phyloP scores from a whole-genome alignment of 1,140 invertebrate genomes.

The Aphelinus atriplicis region DNA sequence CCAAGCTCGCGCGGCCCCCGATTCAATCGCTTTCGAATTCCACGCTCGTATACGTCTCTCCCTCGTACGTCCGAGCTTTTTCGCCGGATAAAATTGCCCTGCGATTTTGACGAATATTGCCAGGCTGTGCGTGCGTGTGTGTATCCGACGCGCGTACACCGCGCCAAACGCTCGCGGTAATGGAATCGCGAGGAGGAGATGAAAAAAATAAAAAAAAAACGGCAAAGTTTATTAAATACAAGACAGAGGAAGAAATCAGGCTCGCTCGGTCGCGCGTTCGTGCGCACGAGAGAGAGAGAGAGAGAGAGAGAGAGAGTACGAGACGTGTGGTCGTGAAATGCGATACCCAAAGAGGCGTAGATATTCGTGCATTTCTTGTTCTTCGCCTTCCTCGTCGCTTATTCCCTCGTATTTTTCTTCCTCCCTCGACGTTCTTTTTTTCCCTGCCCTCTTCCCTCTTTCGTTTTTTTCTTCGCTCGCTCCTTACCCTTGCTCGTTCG shows the following conservation, averaged over 20 bases:
- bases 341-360: slow-evolving; percentile 48
- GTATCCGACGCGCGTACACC: too few species aligned
- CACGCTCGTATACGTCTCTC: neutral
- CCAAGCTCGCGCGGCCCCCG: too few species aligned
- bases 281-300: neutral
- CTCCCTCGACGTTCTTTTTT: too few species aligned
- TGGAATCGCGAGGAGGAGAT: too few species aligned
- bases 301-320: slow-evolving; percentile 2
- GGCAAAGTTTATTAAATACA: slow-evolving; percentile 23
- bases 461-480: slow-evolving; percentile 27
- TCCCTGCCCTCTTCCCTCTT: neutral
- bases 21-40: slow-evolving; percentile 1
- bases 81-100: slow-evolving; percentile 2
- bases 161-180: too few species aligned
- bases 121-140: too few species aligned
- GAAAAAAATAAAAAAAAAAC: slow-evolving; percentile 11
- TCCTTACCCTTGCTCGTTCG: slow-evolving; percentile 30
- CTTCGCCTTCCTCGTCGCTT: slow-evolving; percentile 29
- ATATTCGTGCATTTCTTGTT: slow-evolving; percentile 34
- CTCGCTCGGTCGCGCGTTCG: too few species aligned
- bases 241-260: slow-evolving; percentile 15
- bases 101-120: neutral
- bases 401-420: slow-evolving; percentile 34
- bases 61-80: neutral
- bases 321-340: slow-evolving; percentile 46